Evolutionary conservation across 2,888 invertebrate genomes (phyloP).

Genomic region (Cantharis flavilabris): DNA sequence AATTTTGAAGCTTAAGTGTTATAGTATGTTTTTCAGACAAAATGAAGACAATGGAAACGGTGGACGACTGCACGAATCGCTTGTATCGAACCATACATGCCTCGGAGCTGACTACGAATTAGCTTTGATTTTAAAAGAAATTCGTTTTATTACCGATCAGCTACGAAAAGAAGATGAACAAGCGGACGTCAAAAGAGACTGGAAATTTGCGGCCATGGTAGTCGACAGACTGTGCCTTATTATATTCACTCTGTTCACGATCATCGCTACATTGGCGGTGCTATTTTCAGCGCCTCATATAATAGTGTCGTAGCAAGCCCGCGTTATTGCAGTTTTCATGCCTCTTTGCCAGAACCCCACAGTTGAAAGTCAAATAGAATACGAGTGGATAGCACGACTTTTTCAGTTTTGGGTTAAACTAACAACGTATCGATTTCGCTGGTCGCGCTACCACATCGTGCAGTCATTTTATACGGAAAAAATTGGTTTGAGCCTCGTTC

Average conservation of each 20-base stretch:
- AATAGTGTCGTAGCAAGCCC: slow-evolving; percentile 81
- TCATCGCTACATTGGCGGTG: slow-evolving; percentile 96
- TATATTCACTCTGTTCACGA: slow-evolving; percentile 98
- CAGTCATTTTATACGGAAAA: slow-evolving; percentile 23
- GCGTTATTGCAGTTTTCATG: slow-evolving; percentile 51
- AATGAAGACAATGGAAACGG: slow-evolving; percentile 61
- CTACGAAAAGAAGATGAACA: slow-evolving; percentile 94
- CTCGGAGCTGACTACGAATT: slow-evolving; percentile 88
- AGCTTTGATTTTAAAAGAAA: slow-evolving; percentile 92
- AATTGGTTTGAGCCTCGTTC: slow-evolving; percentile 53
- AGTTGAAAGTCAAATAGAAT: slow-evolving; percentile 23
- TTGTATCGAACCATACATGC: slow-evolving; percentile 80
- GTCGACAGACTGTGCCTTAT: slow-evolving; percentile 99
- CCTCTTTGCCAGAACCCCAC: slow-evolving; percentile 29
- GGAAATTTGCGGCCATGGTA: slow-evolving; percentile 99
- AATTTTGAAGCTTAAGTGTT: background rate
- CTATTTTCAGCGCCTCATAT: slow-evolving; percentile 96
- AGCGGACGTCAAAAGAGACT: slow-evolving; percentile 93
- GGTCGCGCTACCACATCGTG: slow-evolving; percentile 35
- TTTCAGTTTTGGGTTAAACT: slow-evolving; percentile 23
- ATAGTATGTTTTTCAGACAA: slow-evolving; percentile 44
- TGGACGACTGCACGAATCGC: slow-evolving; percentile 74
- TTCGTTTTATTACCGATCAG: slow-evolving; percentile 90
- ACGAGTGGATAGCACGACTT: slow-evolving; percentile 26
- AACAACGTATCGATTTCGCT: slow-evolving; percentile 37